Conservation (phyloP, 2,113 vertebrate species). For the Cyprinodon tularosa region DNA sequence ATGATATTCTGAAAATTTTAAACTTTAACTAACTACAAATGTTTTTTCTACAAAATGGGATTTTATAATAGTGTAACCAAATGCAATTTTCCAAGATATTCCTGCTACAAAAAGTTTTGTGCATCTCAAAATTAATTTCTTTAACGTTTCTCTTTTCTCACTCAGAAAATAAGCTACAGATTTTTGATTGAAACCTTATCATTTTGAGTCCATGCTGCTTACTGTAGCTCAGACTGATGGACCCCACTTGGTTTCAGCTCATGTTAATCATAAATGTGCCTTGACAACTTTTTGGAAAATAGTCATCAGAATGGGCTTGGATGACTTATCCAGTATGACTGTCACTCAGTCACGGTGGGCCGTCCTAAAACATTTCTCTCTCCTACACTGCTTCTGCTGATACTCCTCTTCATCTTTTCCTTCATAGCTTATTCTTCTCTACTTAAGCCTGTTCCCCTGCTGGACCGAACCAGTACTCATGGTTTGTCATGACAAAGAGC, state of each 20-base stretch:
- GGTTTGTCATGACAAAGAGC: slow-evolving; percentile 25
- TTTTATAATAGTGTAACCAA: neutral
- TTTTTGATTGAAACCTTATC: slow-evolving; percentile 10
- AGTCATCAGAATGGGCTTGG: slow-evolving; percentile 27
- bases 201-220: neutral
- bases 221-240: slow-evolving; percentile 25
- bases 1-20: neutral
- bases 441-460: neutral
- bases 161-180: neutral
- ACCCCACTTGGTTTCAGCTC: slow-evolving; percentile 32
- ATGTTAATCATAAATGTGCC: slow-evolving; percentile 65
- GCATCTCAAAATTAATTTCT: neutral
- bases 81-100: neutral
- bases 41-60: neutral
- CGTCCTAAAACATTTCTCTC: slow-evolving; percentile 30
- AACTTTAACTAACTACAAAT: neutral
- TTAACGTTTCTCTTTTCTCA: neutral
- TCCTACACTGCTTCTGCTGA: slow-evolving; percentile 47
- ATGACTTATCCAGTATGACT: slow-evolving; percentile 70
- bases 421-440: slow-evolving; percentile 41
- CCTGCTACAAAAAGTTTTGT: neutral
- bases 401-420: slow-evolving; percentile 35
- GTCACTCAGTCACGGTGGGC: slow-evolving; percentile 65
- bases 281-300: slow-evolving; percentile 66
- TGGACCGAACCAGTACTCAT: slow-evolving; percentile 32